These are phyloP conservation scores for Altica lythri DNA, from an alignment of 2,888 invertebrate species.

Conservation along the genomic window DNA sequence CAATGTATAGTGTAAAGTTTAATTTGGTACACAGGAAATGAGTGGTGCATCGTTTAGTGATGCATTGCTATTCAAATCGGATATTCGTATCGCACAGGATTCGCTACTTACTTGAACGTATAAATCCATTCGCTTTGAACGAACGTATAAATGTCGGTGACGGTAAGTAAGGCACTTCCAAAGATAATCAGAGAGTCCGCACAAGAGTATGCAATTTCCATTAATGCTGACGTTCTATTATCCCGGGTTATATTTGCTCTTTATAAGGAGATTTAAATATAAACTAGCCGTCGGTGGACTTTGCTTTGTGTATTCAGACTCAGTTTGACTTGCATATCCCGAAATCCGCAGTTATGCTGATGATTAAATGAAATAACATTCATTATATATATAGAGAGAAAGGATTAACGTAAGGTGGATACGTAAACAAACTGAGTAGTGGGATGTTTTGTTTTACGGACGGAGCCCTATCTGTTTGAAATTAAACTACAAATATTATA, in stretches of 20 bases:
- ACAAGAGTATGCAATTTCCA: slow-evolving; percentile 32
- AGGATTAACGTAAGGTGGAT: too few species aligned
- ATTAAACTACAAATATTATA: too few species aligned
- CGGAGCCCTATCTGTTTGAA: too few species aligned
- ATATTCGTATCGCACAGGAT: slow-evolving; percentile 9
- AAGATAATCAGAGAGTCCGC: slow-evolving; percentile 27
- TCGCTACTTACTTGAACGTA: slow-evolving; percentile 27
- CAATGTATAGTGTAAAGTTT: too few species aligned
- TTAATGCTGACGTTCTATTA: slow-evolving; percentile 32
- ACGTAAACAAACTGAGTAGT: too few species aligned
- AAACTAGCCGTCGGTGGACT: slow-evolving; percentile 15
- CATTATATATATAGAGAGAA: too few species aligned
- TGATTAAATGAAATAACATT: too few species aligned
- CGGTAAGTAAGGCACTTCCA: slow-evolving; percentile 29
- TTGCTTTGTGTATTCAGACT: slow-evolving; percentile 16
- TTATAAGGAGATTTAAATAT: slow-evolving; percentile 28
- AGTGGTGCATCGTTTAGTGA: slow-evolving; percentile 3
- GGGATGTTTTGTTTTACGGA: too few species aligned
- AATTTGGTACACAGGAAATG: too few species aligned
- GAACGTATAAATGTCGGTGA: slow-evolving; percentile 23
- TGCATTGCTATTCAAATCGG: slow-evolving; percentile 8
- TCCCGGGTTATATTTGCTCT: slow-evolving; percentile 28
- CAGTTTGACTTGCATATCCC: slow-evolving; percentile 18
- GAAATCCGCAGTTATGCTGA: too few species aligned
- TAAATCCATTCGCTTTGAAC: slow-evolving; percentile 29